Evolutionary conservation across 2,888 invertebrate species (phyloP).

Genomic region (Hypena proboscidalis): DNA sequence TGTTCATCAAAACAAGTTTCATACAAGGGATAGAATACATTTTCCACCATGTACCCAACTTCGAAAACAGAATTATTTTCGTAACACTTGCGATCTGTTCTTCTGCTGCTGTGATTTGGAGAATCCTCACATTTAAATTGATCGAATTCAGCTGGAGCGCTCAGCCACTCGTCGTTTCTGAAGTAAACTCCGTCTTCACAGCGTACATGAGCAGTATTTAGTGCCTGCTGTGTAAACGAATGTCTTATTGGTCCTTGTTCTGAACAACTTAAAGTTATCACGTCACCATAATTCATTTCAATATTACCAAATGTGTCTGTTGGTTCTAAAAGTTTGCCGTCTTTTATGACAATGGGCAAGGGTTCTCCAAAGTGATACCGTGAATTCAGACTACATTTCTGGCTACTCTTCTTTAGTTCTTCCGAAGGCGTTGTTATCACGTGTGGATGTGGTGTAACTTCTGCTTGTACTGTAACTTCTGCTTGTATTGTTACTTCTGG

Average conservation of each 20-base stretch:
- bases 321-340: conserved; percentile 66
- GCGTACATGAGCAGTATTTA: conserved; percentile 54
- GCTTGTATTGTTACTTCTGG: too few relatives aligned
- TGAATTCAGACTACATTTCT: conserved; percentile 61
- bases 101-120: conserved; percentile 58
- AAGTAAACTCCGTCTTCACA: conserved; percentile 66
- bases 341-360: conserved; percentile 63
- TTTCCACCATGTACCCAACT: conserved; percentile 67
- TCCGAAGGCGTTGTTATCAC: too few relatives aligned
- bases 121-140: conserved; percentile 56
- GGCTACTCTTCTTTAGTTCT: too few relatives aligned
- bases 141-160: conserved; percentile 53
- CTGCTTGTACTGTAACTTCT: too few relatives aligned
- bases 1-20: conserved; percentile 72
- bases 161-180: conserved; percentile 65
- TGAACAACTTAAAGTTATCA: conserved; percentile 66
- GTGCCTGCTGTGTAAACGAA: conserved; percentile 47
- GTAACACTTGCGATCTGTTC: conserved; percentile 64
- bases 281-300: conserved; percentile 59
- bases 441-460: too few relatives aligned
- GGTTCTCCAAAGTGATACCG: conserved; percentile 67
- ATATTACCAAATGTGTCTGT: conserved; percentile 63
- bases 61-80: conserved; percentile 60
- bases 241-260: conserved; percentile 56
- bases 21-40: conserved; percentile 64